Base-by-base conservation (phyloP, 2,888 invertebrate species). In the Hydriomena furcata region DNA sequence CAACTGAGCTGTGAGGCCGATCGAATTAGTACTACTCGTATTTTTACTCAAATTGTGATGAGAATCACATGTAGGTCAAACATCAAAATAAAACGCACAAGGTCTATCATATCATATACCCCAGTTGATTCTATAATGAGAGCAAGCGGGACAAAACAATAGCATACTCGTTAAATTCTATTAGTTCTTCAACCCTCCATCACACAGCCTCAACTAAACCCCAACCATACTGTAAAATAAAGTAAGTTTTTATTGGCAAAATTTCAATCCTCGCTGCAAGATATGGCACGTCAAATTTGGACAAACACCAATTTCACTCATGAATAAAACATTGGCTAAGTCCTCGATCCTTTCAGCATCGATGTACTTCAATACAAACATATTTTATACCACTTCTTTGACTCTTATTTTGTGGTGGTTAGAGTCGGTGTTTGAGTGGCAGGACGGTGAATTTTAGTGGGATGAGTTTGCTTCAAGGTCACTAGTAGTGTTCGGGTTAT, bases 261-360 rank as follows among this genome's bases (percentile, higher is more conserved):
- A 71, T 76, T 76, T 76, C 77, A 77, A 78, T 76, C 69, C 65
- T 53, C 57, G 52, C 61, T 66, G 71, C 73, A 73, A 77, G 70
- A 75, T 74, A 76, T 71, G 69, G 68, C 71, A 76, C 80, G 82
- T 82, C 79, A 84, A 81, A 82, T 83, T 83, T 82, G 79, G 81
- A 84, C 83, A 82, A 82, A 84, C 82, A 82, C 76, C 78, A 76
- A 76, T 77, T 81, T 76, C 60, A 59, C 55, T 66, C 65, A 80
- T 84, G 84, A 84, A 84, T 84, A 84, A 84, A 71, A 76, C 81
- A 84, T 84, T 52, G 61, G 57, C 53, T 54, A 59, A 59, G 58
- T 59, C 59, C 55, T 63, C 69, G 71, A 73, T 70, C 76, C 73
- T 68, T 71, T 71, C 68, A 68, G 65, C 67, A 65, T 71, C 68